Evolutionary conservation across 2,797 vertebrate species (phyloP), one percentile per base, ranked within the genome.

Genomic region (Scolopax bukidnonensis): DNA sequence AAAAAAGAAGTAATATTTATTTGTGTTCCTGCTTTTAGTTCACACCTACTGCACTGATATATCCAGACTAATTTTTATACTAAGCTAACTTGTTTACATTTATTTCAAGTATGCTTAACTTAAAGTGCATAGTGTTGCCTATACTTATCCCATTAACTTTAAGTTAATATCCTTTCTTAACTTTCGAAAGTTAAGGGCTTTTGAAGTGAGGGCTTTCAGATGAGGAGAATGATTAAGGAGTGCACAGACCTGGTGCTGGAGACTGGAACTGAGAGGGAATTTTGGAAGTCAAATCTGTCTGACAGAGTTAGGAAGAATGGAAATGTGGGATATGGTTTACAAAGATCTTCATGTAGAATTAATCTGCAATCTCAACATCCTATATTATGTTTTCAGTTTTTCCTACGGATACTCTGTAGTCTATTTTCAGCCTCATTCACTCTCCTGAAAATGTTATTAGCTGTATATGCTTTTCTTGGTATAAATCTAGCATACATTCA

Each of bases 1-100:
- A 38, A 25, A 9, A 21, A 23, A 45, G 21, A 4, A 10, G 1
- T 48, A 2, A 2, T 53, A 30, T 73, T 51, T 69, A 1, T 0
- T 57, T 70, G 5, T 69, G 9, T 6, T 43, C n/a, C 13, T 61
- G 2, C 27, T 90, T 16, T 71, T 30, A 64, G 24, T 84, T 78
- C 47, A 33, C 18, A 56, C 12, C 8, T 64, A 17, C 50, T 40
- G 3, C 8, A 48, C 4, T 56, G 14, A 38, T 54, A 28, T 2
- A 47, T 64, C 5, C 15, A 78, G 40, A 75, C 13, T 71, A 79
- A 71, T 71, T 79, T 9, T 40, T 79, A 40, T 14, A 51, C 2
- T 18, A 21, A 75, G 3, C 32, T 73, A 38, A 25, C 30, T 47
- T 84, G 3, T 79, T 92, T 68, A 74, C 28, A 32, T 27, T 59